Evolutionary conservation across 2,797 vertebrate species (phyloP), one percentile per base, ranked within the genome.

Genomic region (Coluber constrictor): DNA sequence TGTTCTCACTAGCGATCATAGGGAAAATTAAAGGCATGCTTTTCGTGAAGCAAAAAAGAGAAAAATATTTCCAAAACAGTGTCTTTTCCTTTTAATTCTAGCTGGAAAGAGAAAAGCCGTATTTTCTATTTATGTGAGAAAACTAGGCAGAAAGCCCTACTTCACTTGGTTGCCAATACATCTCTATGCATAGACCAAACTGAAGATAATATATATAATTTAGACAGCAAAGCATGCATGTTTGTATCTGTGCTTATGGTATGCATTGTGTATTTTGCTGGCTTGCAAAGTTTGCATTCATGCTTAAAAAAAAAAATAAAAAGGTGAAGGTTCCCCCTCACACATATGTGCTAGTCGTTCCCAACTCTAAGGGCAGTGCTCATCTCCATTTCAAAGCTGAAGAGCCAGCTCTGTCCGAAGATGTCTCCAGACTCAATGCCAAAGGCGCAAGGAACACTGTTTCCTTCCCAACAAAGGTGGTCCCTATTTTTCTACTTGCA

Each of bases 121-220:
- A 51, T 0, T 86, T 93, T 96, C 92, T 43, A 4, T 89, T 95
- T 43, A 94, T 90, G 94, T 95, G 61, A 92, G 87, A 91, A 95
- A 94, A 60, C 51, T 91, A 83, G 70, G 91, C 74, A 83, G 20
- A 94, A 95, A 92, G 90, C 90, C 0, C 60, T 83, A n/a, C 47
- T 32, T 93, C 54, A 3, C 93, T 94, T 92, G 88, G 60, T 95
- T 96, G 90, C 70, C 91, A 70, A 88, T 90, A 29, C 92, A 90
- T 95, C 90, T 95, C 92, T 96, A 97, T 94, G 95, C n/a, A 0
- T 1, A 95, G 79, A 92, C 89, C 89, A 95, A 96, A 96, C 90
- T 96, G 89, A 95, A 95, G 92, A 94, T 94, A 96, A 93, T 95
- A 96, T 93, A 95, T 93, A 93, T 37, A 86, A 93, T 88, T 95